Evolutionary conservation across 2,888 invertebrate species (phyloP).

Genomic region (Hirtodrosophila cameraria): DNA sequence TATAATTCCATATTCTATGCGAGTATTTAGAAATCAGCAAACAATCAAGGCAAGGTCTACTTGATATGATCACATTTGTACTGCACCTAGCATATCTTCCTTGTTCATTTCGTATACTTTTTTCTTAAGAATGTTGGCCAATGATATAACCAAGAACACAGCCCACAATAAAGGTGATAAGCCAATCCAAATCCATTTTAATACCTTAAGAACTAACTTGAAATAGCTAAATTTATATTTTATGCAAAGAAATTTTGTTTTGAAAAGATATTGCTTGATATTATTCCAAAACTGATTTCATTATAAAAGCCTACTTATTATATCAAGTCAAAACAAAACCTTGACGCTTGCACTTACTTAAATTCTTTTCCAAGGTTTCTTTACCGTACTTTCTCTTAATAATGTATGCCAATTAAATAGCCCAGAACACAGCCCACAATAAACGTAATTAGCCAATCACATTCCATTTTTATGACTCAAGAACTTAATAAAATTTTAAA

Average conservation of each 20-base stretch:
- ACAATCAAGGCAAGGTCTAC: conserved; percentile 14
- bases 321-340: too few relatives aligned
- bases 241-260: not conserved
- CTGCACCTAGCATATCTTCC: not conserved
- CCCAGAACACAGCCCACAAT: conserved; percentile 37
- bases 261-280: not conserved
- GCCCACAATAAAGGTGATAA: conserved; percentile 40
- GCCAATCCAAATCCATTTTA: conserved; percentile 42
- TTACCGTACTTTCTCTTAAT: too few relatives aligned
- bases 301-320: too few relatives aligned
- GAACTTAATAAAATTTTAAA: too few relatives aligned
- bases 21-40: too few relatives aligned
- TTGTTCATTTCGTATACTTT: not conserved
- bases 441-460: conserved; percentile 7
- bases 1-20: too few relatives aligned
- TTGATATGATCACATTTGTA: not conserved
- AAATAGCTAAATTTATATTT: not conserved
- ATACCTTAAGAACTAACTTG: not conserved
- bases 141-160: conserved; percentile 45
- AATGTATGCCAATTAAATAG: conserved; percentile 28
- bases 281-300: not conserved
- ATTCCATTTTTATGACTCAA: conserved; percentile 14
- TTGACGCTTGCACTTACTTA: too few relatives aligned
- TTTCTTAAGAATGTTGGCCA: conserved; percentile 11
- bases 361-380: too few relatives aligned